A percentile compares a stretch with the other conserved stretches of the same genome.
Conservation (phyloP, 2,797 vertebrate genomes). For the Odontamblyopus lacepedii region DNA sequence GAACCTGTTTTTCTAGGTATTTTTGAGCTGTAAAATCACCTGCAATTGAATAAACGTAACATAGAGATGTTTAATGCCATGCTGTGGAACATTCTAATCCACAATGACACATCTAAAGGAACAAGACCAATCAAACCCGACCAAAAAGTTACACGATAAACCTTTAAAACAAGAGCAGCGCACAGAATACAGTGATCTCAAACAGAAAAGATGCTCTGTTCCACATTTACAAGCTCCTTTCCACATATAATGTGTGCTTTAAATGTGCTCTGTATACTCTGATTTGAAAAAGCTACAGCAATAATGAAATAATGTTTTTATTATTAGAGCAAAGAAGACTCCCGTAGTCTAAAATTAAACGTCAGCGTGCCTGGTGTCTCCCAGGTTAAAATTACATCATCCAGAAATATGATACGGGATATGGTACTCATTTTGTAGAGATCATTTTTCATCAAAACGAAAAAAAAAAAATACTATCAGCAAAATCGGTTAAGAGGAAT, state of each 20-base stretch:
- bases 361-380: slow-evolving; percentile 41
- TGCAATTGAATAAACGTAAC: too few species aligned
- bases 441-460: slow-evolving; percentile 53
- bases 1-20: too few species aligned
- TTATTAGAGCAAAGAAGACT: slow-evolving; percentile 22
- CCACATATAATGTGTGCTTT: not conserved
- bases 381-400: slow-evolving; percentile 45
- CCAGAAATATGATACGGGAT: slow-evolving; percentile 42
- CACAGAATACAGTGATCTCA: too few species aligned
- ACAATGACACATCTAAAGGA: too few species aligned
- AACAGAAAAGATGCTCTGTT: too few species aligned
- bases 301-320: slow-evolving; percentile 30
- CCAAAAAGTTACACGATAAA: too few species aligned
- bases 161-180: too few species aligned
- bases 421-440: slow-evolving; percentile 19
- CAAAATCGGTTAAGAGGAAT: slow-evolving; percentile 45
- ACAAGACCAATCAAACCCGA: too few species aligned
- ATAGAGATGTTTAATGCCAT: too few species aligned
- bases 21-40: too few species aligned
- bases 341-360: slow-evolving; percentile 44
- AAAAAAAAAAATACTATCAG: slow-evolving; percentile 19
- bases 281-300: slow-evolving; percentile 17
- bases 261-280: not conserved
- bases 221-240: too few species aligned
- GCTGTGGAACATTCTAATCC: too few species aligned